These are phyloP conservation scores for Phataginus tetradactyla DNA, from an alignment of 2,797 vertebrate genomes.

Conservation along the genomic window DNA sequence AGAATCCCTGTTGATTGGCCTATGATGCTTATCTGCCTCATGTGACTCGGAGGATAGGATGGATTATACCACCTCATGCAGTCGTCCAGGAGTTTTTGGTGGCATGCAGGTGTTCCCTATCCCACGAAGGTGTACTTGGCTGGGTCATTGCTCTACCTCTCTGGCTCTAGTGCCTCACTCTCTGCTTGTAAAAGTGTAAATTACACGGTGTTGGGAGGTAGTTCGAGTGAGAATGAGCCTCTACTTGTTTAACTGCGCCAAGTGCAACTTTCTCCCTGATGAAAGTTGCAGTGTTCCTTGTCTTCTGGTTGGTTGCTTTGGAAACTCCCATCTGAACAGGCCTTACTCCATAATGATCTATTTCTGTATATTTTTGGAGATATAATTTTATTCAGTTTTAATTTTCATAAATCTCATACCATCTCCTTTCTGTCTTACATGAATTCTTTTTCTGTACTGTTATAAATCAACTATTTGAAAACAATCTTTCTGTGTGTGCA, in stretches of 20 bases:
- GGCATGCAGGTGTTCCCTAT: too few species aligned
- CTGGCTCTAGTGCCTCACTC: neutral
- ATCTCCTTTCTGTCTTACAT: neutral
- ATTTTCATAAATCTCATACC: neutral
- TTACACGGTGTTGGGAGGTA: neutral
- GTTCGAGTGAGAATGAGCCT: neutral
- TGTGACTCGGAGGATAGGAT: too few species aligned
- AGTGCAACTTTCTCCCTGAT: neutral
- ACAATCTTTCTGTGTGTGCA: neutral
- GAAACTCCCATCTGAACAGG: neutral
- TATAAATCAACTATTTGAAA: conserved; percentile 17
- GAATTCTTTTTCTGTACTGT: neutral
- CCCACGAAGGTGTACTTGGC: neutral
- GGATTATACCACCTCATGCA: too few species aligned
- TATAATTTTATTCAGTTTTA: conserved; percentile 12
- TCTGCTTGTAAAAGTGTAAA: neutral
- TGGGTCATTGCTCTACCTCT: neutral
- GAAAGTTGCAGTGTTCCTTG: neutral
- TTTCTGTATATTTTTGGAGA: neutral
- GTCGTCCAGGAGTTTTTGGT: neutral
- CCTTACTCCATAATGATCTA: neutral
- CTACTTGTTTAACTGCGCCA: neutral
- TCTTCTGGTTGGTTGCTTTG: neutral
- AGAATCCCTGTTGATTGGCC: neutral
- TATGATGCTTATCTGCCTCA: neutral